Percentiles rank a stretch among this genome's conserved stretches.
Evolutionary conservation across 2,888 invertebrate species (phyloP).

Genomic region (Eumacrocentrus americanus): DNA sequence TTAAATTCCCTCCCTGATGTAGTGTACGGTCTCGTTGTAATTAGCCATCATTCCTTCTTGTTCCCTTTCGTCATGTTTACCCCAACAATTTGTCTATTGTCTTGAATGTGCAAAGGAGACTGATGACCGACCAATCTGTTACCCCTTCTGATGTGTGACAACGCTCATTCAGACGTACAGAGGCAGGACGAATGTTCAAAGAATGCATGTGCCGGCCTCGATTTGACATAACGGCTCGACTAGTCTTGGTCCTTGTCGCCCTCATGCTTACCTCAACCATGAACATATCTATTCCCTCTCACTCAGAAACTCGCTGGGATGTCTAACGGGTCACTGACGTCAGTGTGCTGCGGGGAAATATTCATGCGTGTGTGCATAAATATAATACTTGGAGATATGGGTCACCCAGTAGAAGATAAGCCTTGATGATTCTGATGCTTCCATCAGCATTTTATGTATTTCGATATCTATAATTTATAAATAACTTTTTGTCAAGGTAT

Average conservation of each 20-base stretch:
- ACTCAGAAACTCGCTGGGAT: constrained; percentile 8
- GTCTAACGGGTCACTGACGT: constrained; percentile 13
- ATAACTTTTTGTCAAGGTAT: no score
- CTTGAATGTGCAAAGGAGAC: neutral
- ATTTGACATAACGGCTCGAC: constrained; percentile 47
- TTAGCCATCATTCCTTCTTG: no score
- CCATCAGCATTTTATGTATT: no score
- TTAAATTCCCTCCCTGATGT: no score
- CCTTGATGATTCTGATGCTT: no score
- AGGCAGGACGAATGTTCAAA: constrained; percentile 34
- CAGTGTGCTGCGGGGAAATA: no score
- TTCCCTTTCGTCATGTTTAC: no score
- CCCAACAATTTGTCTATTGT: neutral
- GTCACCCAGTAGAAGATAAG: no score
- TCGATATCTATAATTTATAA: no score
- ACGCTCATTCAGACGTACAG: constrained; percentile 4
- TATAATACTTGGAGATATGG: no score
- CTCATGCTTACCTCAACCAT: constrained; percentile 19
- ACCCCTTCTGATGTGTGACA: neutral
- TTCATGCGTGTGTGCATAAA: no score
- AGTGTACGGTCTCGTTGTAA: no score
- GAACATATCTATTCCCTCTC: neutral
- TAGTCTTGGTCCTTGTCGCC: constrained; percentile 32
- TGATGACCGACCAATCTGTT: neutral
- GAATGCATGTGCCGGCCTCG: constrained; percentile 41